Evolutionary conservation across 2,888 invertebrate species (phyloP), one percentile per base, ranked within the genome.

Genomic region (Cheilosia vernalis): DNA sequence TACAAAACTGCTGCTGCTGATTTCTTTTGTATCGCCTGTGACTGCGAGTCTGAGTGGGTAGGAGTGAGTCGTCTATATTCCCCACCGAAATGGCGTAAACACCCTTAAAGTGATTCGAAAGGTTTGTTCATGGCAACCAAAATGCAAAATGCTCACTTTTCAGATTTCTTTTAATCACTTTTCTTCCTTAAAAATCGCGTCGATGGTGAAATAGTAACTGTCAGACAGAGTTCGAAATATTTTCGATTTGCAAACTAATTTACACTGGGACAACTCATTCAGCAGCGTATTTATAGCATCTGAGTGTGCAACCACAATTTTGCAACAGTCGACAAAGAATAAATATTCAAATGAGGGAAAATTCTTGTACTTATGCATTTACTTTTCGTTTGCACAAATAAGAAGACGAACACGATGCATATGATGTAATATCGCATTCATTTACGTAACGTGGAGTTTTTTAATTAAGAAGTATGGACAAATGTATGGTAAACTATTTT

Each of bases 91-190:
- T 7, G 40, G 30, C 33, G 33, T 19, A 53, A 49, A 66, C 5
- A 19, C 15, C 44, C 53, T 19, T 9, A 9, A 53, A 73, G 42
- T 37, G 37, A 60, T 47, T 53, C 33, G 17, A 15, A 37, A 21
- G 51, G 27, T 76, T 53, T n/a, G 21, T 42, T 19, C 40, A 21
- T 13, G 17, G 21, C 6, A 15, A 13, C n/a, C 15, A 53, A 27
- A 27, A 40, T n/a, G 19, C 24, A 47, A 63, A 76, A 56, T 74
- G 40, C 58, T 40, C 55, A 19, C 47, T 66, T 72, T 64, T 51
- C 27, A 56, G 47, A 76, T 70, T 81, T 53, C 17, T 76, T 82
- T 83, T 83, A 83, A 83, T 77, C 67, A 72, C 72, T 77, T 77
- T 82, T 66, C 40, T 61, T 27, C 30, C 0, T 40, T 55, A 17